Conservation (phyloP, 2,888 invertebrate species). For the Stratiomys singularior region DNA sequence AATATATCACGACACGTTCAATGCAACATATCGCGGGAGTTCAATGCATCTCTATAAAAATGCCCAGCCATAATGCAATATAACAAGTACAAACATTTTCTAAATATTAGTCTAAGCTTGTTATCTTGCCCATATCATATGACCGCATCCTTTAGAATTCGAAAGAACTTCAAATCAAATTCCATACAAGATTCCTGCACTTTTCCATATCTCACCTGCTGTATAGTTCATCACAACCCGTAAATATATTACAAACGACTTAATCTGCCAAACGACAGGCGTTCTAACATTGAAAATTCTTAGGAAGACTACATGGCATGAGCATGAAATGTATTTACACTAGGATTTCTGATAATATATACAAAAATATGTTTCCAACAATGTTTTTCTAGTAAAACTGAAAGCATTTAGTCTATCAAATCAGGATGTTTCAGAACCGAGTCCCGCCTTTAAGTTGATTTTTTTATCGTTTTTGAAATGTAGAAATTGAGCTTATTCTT, state of each 20-base stretch:
- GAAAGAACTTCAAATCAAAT: conserved; percentile 23
- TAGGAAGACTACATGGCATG: conserved; percentile 11
- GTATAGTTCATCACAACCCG: conserved; percentile 36
- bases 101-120: background rate
- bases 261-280: conserved; percentile 41
- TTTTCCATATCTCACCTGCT: conserved; percentile 43
- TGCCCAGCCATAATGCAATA: too few relatives aligned
- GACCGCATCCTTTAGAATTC: conserved; percentile 11
- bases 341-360: background rate
- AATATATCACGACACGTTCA: too few relatives aligned
- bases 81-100: background rate
- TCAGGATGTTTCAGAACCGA: too few relatives aligned
- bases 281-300: conserved; percentile 36
- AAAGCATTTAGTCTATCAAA: too few relatives aligned
- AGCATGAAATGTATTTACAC: background rate
- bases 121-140: background rate
- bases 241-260: conserved; percentile 46
- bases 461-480: too few relatives aligned
- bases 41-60: too few relatives aligned
- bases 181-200: conserved; percentile 35
- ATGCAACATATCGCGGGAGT: too few relatives aligned
- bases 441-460: too few relatives aligned
- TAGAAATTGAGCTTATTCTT: too few relatives aligned
- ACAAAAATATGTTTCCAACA: background rate
- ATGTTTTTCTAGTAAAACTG: background rate